Evolutionary conservation across 2,113 vertebrate genomes (phyloP), one percentile per base, ranked within the genome.

Genomic region (Procavia capensis): DNA sequence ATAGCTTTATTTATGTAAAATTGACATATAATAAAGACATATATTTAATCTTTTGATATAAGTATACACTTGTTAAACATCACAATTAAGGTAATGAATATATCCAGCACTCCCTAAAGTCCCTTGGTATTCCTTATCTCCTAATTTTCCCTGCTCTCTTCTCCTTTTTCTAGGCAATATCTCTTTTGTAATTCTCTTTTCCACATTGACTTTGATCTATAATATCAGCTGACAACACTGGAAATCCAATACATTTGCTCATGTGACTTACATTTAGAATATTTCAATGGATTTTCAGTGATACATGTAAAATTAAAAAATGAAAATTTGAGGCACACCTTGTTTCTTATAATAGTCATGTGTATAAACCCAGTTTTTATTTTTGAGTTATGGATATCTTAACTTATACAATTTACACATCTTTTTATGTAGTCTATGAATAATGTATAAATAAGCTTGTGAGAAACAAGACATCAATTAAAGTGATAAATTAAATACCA

Each of bases 101-200:
- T 63, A 63, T 29, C 9, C 19, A 25, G 4, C 57, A 59, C 57
- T 59, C 57, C 57, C 20, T 59, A 59, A 59, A 22, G 57, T 24
- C 20, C 8, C 57, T 59, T 20, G 57, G 57, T 59, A 59, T 5
- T 22, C 57, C 57, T 59, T 59, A 19, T 22, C 57, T 59, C 57
- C 4, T 22, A 59, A 19, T 22, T 24, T 59, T 59, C 57, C 57
- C 57, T 59, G 4, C 57, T 59, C 57, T 59, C 20, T 59, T 59
- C 19, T 22, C 22, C 57, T 22, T 59, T 19, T 22, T 59, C 57
- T 59, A 59, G 57, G 57, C 22, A 59, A 57, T 89, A 74, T 45
- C 39, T 83, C 50, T 86, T 93, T 95, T 41, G 54, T 72, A 70
- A 91, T 85, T 96, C 34, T 3, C 36, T 63, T 85, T 81, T 91